Evolutionary conservation across 2,888 invertebrate species (phyloP).

Genomic region (Ischnura elegans): DNA sequence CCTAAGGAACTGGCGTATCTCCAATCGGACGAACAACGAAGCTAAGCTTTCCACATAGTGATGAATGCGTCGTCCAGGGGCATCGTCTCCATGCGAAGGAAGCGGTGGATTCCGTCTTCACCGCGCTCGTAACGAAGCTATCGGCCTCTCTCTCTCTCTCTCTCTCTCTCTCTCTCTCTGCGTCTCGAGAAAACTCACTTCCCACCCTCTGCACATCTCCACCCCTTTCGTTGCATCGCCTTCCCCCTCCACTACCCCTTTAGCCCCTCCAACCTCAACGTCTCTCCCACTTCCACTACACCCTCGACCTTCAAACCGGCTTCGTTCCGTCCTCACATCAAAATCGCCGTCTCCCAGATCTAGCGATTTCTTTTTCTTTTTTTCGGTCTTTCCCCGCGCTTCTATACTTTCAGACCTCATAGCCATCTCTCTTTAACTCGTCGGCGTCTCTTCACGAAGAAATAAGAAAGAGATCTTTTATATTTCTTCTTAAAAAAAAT

Average conservation of each 20-base stretch:
- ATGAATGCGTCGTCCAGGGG: background rate
- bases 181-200: no score
- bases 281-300: background rate
- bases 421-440: conserved; percentile 21
- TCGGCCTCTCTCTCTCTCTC: background rate
- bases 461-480: background rate
- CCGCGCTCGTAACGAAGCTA: background rate
- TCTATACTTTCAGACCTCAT: background rate
- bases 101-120: background rate
- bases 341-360: conserved; percentile 44
- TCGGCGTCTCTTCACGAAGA: background rate
- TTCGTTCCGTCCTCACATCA: conserved; percentile 45
- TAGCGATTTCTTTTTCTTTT: background rate
- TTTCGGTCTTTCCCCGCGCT: no score
- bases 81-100: background rate
- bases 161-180: background rate
- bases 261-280: background rate
- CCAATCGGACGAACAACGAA: background rate
- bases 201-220: background rate
- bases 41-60: background rate
- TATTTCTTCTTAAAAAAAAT: conserved; percentile 34
- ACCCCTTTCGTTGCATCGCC: background rate
- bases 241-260: background rate
- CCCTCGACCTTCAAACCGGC: conserved; percentile 29
- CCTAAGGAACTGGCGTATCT: background rate